Conservation (phyloP, 2,113 vertebrate species). For the Osmerus mordax region DNA sequence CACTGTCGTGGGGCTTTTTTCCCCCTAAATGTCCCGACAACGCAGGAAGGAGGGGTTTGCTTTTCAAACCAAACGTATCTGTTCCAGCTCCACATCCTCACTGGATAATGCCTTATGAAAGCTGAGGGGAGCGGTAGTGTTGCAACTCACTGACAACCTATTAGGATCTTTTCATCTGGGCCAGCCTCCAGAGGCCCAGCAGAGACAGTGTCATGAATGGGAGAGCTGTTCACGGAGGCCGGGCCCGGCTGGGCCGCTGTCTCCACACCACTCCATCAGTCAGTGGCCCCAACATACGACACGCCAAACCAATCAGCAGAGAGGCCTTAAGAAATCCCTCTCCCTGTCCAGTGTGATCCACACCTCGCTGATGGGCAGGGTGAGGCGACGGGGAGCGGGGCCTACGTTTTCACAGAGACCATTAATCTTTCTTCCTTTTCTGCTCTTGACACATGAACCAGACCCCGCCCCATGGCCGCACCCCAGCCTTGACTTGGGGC, state of each 20-base stretch:
- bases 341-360: constrained; percentile 59
- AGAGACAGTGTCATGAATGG: constrained; percentile 53
- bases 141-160: constrained; percentile 38
- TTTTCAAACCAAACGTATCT: constrained; percentile 13
- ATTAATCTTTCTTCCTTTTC: constrained; percentile 73
- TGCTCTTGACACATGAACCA: constrained; percentile 62
- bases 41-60: neutral
- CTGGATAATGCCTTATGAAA: constrained; percentile 31
- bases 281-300: constrained; percentile 51
- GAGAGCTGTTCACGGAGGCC: constrained; percentile 49
- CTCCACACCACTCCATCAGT: constrained; percentile 56
- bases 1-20: neutral
- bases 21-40: constrained; percentile 6
- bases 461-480: constrained; percentile 46
- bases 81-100: constrained; percentile 30
- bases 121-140: constrained; percentile 17
- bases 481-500: constrained; percentile 39
- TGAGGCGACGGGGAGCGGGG: constrained; percentile 48
- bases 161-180: constrained; percentile 44
- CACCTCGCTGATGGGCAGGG: constrained; percentile 45
- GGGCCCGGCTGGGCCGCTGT: constrained; percentile 37
- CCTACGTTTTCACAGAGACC: constrained; percentile 52
- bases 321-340: constrained; percentile 50
- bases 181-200: constrained; percentile 40
- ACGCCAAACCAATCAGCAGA: constrained; percentile 54